phyloP scores from a whole-genome alignment of 1,140 invertebrate genomes.

The Sitobion miscanthi region DNA sequence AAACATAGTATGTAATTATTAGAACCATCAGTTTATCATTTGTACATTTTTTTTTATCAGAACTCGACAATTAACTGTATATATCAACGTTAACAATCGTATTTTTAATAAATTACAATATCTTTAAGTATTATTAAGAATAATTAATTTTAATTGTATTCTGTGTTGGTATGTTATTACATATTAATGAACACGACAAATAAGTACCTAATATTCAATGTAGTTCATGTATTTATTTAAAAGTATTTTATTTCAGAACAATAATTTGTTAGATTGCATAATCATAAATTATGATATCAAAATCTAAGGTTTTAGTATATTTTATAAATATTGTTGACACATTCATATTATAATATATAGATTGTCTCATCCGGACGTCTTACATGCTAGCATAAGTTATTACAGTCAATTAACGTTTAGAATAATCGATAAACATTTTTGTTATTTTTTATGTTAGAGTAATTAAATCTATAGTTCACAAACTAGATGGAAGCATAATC shows the following conservation, averaged over 20 bases:
- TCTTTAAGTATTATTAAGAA: no score
- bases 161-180: neutral
- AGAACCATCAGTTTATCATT: neutral
- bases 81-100: no score
- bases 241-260: neutral
- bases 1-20: neutral
- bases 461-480: neutral
- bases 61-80: no score
- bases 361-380: neutral
- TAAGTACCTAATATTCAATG: neutral
- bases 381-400: neutral
- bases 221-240: neutral
- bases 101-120: neutral
- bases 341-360: neutral
- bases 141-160: no score
- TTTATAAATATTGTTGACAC: neutral
- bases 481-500: neutral
- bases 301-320: neutral
- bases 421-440: neutral
- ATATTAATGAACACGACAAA: neutral
- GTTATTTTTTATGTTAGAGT: neutral
- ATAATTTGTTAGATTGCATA: neutral
- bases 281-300: neutral
- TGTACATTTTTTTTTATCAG: neutral
- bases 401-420: neutral